Base-by-base conservation (phyloP, 2,797 vertebrate genomes). In the Mormyrops attenuatus region DNA sequence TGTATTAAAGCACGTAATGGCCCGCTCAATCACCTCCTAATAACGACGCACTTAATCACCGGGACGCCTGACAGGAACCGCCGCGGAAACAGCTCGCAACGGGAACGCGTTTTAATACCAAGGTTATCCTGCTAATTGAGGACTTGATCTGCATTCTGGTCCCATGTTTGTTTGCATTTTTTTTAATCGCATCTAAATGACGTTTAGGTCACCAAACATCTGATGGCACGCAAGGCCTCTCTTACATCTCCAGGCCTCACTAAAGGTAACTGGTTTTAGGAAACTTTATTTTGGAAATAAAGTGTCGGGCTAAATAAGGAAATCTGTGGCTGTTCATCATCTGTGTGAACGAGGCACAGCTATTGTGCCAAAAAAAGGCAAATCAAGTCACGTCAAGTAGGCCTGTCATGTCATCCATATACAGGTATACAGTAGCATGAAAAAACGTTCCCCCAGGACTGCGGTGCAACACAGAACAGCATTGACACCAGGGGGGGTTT, bases 41-140 rank as follows among this genome's bases (percentile, higher is more conserved):
- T 86, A 91, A 89, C 15, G 69, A 88, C n/a, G n/a, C 88, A 80
- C 88, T 91, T 89, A 89, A 91, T 91, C 90, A 90, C 85, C 30
- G 3, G n/a, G 84, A 41, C 69, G 80, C 88, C 87, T 88, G 77
- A 88, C 57, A 89, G 89, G 69, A 49, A 60, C 80, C 34, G 3
- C 84, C 85, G n/a, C 13, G 41, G 82, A 69, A 73, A 69, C 80
- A 80, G 87, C 84, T 88, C 89, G 34, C 69, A 44, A 84, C 52
- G 49, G 26, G 73, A 90, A 84, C 55, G 63, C 38, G 85, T 80
- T 89, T 87, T 88, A 89, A 88, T 90, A 20, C 88, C n/a, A 57
- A 85, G 87, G 47, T 60, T 69, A 52, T 63, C 50, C 85, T 89
- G 53, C 89, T 92, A 90, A 89, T 52, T 50, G 41, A 90, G 77